Evolutionary conservation across 2,888 invertebrate genomes (phyloP), one percentile per base, ranked within the genome.

Genomic region (Sarcophaga variegata): DNA sequence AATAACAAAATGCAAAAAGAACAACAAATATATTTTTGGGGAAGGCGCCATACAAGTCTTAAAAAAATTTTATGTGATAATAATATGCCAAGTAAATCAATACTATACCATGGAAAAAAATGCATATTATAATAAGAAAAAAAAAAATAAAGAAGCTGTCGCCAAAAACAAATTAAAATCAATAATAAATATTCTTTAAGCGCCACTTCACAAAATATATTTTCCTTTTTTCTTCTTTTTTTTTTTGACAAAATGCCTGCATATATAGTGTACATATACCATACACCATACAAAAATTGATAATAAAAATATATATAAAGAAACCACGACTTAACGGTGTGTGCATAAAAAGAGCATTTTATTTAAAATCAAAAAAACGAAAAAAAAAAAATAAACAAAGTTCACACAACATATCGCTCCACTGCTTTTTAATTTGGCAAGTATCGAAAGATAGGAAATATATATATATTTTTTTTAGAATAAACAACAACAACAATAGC

Each of bases 111-210:
- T 17, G 63, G 63, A 45, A n/a, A n/a, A 66, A 54, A 60, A 77
- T 45, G 37, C 25, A 60, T 74, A 49, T 67, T 72, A 66, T 80
- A 59, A 37, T 0, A 47, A 45, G 47, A n/a, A 47, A 66, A 67
- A 62, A 49, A 66, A 67, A 66, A 37, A 10, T 8, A 47, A 77
- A 74, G 20, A 70, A 78, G 60, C 63, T 77, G 86, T 80, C 86
- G 86, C 83, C 83, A 86, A 80, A 85, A 83, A 72, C 71, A 76
- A 67, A 83, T 84, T 84, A 81, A 87, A 74, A 77, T 77, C 74
- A 83, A 63, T 81, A 84, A 86, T 69, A 75, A 79, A 66, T 66
- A 67, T 62, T 71, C 14, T 82, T 77, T 86, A 78, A 84, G 83
- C 84, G 83, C 87, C 81, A 87, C 81, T 70, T 80, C 70, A 75